These are phyloP conservation scores for Rallus limicola DNA, from an alignment of 2,113 vertebrate genomes.

Conservation along the genomic window DNA sequence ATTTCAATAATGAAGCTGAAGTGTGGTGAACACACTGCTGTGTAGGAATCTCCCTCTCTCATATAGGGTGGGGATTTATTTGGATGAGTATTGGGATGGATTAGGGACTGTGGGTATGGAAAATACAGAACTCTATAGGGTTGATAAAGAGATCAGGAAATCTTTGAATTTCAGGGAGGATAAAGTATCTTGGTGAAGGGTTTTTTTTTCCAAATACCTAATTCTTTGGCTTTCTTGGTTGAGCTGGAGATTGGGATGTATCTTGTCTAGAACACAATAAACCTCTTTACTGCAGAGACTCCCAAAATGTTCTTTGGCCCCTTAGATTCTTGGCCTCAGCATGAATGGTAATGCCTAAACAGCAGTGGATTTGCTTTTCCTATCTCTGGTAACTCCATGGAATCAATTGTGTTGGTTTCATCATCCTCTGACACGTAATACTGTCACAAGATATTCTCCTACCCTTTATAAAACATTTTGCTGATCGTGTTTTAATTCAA, in stretches of 20 bases:
- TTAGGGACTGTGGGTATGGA: rapidly evolving
- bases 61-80: rapidly evolving
- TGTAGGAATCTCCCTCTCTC: neutral
- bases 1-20: neutral
- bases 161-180: neutral
- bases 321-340: neutral
- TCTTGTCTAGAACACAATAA: rapidly evolving
- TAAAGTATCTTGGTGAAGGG: neutral
- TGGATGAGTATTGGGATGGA: neutral
- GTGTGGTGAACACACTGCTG: neutral
- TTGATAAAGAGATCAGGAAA: neutral
- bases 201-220: neutral
- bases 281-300: neutral
- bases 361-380: neutral
- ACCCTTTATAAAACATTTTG: neutral
- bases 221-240: neutral
- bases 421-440: rapidly evolving
- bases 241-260: neutral
- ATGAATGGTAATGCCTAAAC: rapidly evolving
- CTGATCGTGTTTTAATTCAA: neutral
- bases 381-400: rapidly evolving
- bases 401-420: neutral
- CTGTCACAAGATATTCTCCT: neutral
- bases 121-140: neutral
- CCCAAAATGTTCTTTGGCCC: neutral